Evolutionary conservation across 1,140 invertebrate species (phyloP), one percentile per base, ranked within the genome.

Genomic region (Sesamia nonagrioides): DNA sequence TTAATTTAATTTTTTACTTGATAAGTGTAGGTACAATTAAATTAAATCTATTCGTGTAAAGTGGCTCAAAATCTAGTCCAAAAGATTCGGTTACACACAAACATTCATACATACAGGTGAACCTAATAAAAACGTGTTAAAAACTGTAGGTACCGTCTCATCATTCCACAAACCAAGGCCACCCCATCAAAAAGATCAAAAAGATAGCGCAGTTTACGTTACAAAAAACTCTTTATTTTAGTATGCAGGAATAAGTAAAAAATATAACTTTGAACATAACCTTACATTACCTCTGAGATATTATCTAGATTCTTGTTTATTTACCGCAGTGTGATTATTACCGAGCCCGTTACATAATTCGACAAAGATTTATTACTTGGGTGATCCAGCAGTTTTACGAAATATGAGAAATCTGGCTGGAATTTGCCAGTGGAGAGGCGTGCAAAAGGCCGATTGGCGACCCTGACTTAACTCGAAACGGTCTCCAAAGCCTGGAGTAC

Each of bases 271-370:
- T n/a, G 0, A 1, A 1, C 17, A 18, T 63, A 63, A 42, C 60
- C 60, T 17, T 63, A n/a, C n/a, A 63, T 63, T 63, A 63, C 4
- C 8, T 37, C 35, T 1, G 8, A 63, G 60, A 63, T 63, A 18
- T 18, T 40, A 63, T 63, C 60, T 63, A 63, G 33, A 18, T 17
- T 11, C n/a, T n/a, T 42, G 60, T 63, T 42, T 63, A 63, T 63
- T 63, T 63, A 63, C n/a, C 9, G 4, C 35, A 4, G 7, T 4
- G 5, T 2, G 5, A 37, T 54, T 54, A 54, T 56, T 27, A 27
- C 11, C 7, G 13, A 56, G 54, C 5, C 2, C 8, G 21, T 27
- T 18, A 40, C n/a, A n/a, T 58, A 58, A 13, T 63, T 63, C 8
- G 7, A 17, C 18, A 3, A 42, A 42, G 37, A 42, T 63, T 42